Evolutionary conservation across 1,140 invertebrate species (phyloP).

Genomic region (Littorina saxatilis): DNA sequence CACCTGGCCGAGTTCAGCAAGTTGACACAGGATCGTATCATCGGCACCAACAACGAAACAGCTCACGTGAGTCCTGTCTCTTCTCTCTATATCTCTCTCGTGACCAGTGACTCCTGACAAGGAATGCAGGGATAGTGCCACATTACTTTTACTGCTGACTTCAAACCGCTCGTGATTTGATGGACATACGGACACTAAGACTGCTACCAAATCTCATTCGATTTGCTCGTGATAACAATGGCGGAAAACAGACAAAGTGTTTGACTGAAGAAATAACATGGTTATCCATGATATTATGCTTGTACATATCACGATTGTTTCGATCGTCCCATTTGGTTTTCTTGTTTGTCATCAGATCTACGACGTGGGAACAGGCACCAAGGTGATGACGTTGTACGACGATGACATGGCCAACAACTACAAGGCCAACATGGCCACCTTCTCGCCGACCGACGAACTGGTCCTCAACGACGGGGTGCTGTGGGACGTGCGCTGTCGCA

Average conservation of each 20-base stretch:
- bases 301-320: too few species aligned
- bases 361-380: constrained; percentile 89
- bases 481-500: constrained; percentile 92
- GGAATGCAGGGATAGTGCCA: too few species aligned
- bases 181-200: too few species aligned
- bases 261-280: too few species aligned
- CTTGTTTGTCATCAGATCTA: constrained; percentile 83
- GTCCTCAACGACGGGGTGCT: constrained; percentile 96
- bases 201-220: too few species aligned
- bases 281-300: too few species aligned
- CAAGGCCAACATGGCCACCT: constrained; percentile 94
- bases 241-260: too few species aligned
- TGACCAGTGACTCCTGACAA: too few species aligned
- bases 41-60: constrained; percentile 83
- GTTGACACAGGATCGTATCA: constrained; percentile 87
- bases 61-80: constrained; percentile 79
- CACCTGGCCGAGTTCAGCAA: constrained; percentile 96
- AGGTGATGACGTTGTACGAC: constrained; percentile 83
- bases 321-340: background rate
- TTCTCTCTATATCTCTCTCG: constrained; percentile 35
- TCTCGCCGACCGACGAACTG: constrained; percentile 94
- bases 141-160: too few species aligned
- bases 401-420: constrained; percentile 93
- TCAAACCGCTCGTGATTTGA: too few species aligned
- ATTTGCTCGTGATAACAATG: too few species aligned